Conservation (phyloP, 2,797 vertebrate species). For the Ibycter americanus region DNA sequence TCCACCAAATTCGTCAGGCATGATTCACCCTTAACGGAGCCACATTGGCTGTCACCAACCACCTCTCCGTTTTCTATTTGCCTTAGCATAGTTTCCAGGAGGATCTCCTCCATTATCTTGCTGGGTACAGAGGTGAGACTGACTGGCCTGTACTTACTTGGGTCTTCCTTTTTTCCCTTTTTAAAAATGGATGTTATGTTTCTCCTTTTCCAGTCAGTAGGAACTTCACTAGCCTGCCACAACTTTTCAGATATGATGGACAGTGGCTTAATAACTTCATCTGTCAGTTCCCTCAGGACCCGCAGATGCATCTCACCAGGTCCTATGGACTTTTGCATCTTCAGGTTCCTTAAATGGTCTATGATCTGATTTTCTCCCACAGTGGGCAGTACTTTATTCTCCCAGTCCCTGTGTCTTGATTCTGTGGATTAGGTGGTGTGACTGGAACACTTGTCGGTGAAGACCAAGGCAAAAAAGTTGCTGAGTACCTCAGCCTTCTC, state of each 20-base stretch:
- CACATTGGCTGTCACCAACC: not conserved
- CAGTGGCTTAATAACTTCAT: not conserved
- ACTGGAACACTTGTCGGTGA: not conserved
- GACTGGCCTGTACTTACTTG: too few species aligned
- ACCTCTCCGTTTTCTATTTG: not conserved
- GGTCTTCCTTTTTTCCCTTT: too few species aligned
- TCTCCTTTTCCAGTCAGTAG: not conserved
- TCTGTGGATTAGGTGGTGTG: not conserved
- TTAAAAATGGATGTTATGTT: too few species aligned
- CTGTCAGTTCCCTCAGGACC: not conserved
- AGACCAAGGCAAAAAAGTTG: not conserved
- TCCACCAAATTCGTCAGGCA: not conserved
- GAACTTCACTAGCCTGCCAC: not conserved
- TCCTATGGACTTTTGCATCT: not conserved
- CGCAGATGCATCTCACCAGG: too few species aligned
- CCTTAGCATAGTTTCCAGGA: not conserved
- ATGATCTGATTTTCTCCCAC: accelerated
- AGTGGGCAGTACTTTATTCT: not conserved
- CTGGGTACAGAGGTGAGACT: too few species aligned
- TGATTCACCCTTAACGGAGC: not conserved
- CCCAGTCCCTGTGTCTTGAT: not conserved
- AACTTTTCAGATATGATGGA: not conserved
- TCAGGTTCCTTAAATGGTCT: not conserved
- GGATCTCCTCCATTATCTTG: too few species aligned
- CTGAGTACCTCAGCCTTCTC: not conserved